These are phyloP conservation scores for Trissolcus brochymenae DNA, from an alignment of 2,888 invertebrate genomes.

Conservation along the genomic window DNA sequence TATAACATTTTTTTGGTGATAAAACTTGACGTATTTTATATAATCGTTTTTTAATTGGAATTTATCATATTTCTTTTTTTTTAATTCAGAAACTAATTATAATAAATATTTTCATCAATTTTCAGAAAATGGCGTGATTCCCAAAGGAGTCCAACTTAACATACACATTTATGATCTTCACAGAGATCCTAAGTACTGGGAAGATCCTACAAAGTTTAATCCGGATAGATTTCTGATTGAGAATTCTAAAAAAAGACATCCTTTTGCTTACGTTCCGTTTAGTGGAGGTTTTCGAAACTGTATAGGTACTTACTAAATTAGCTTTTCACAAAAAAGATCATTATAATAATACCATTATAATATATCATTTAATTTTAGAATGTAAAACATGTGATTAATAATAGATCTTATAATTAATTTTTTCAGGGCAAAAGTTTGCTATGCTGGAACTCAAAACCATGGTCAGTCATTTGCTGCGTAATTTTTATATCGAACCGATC, in stretches of 20 bases:
- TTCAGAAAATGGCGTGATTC: constrained; percentile 77
- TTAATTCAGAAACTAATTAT: neutral
- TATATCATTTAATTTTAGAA: neutral
- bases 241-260: constrained; percentile 75
- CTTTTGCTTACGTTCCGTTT: constrained; percentile 80
- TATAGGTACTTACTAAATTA: constrained; percentile 76
- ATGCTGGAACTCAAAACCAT: constrained; percentile 37
- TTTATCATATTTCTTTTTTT: neutral
- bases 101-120: constrained; percentile 7
- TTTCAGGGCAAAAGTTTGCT: constrained; percentile 43
- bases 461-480: constrained; percentile 11
- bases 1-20: no score
- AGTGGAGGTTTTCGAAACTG: constrained; percentile 77
- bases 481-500: constrained; percentile 30
- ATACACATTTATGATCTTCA: constrained; percentile 81
- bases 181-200: constrained; percentile 81
- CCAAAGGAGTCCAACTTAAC: constrained; percentile 77
- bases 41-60: neutral
- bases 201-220: constrained; percentile 79
- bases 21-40: no score
- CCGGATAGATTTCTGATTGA: constrained; percentile 77
- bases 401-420: neutral
- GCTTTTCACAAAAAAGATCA: neutral
- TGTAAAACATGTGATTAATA: neutral
- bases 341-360: neutral